Percentiles rank a stretch among this genome's conserved stretches.
These are phyloP conservation scores for zebrafish (Danio rerio) DNA, from an alignment of 2,113 vertebrate species.

Conservation along the genomic window DNA sequence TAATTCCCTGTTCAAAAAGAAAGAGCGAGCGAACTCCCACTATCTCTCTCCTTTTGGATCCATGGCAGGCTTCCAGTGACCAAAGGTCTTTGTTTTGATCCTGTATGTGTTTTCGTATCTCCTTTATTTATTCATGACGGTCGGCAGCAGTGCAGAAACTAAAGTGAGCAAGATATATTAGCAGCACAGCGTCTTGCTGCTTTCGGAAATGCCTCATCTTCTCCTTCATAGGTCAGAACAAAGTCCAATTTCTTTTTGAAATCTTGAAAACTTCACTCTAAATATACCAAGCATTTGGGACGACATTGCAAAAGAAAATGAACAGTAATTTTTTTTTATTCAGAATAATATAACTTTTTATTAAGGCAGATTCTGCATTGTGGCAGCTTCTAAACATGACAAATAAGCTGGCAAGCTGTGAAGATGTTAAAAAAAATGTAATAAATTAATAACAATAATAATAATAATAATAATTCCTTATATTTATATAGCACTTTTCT, in stretches of 20 bases:
- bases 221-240: slow-evolving; percentile 67
- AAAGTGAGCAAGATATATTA: slow-evolving; percentile 60
- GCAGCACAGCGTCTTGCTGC: slow-evolving; percentile 60
- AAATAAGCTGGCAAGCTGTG: neutral
- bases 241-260: slow-evolving; percentile 28
- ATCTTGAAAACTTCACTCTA: slow-evolving; percentile 7
- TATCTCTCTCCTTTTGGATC: slow-evolving; percentile 43
- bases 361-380: neutral
- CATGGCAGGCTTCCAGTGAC: neutral
- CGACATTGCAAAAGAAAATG: slow-evolving; percentile 28
- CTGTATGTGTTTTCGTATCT: slow-evolving; percentile 63
- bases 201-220: slow-evolving; percentile 66
- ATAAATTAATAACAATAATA: no score
- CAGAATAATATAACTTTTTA: slow-evolving; percentile 10
- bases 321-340: neutral
- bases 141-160: slow-evolving; percentile 55
- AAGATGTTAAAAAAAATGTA: neutral
- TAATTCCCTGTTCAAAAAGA: no score
- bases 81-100: slow-evolving; percentile 56
- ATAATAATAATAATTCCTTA: no score
- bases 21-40: neutral
- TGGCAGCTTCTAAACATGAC: neutral
- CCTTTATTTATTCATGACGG: slow-evolving; percentile 72
- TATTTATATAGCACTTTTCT: no score
- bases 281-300: slow-evolving; percentile 41